phyloP scores from a whole-genome alignment of 2,113 vertebrate genomes.

The Paramormyrops kingsleyae region DNA sequence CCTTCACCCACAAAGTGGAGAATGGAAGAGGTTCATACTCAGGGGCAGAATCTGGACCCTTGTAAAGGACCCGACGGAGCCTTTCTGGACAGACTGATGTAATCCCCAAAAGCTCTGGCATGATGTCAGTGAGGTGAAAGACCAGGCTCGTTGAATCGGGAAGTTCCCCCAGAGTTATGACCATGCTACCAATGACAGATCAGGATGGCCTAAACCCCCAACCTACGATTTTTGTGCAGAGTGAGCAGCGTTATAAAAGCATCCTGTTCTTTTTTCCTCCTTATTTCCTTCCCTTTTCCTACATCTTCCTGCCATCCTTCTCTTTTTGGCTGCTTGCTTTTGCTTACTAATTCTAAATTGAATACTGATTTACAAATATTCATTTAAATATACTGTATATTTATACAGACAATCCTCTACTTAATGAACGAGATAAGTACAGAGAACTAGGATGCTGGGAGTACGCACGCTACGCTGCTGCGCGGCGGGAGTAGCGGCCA shows the following conservation, averaged over 20 bases:
- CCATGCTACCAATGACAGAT: not conserved
- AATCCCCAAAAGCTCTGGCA: not conserved
- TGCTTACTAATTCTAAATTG: not conserved
- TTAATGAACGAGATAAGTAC: too few relatives aligned
- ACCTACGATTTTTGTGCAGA: not conserved
- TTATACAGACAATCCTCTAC: too few relatives aligned
- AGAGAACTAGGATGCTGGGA: too few relatives aligned
- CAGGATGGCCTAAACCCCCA: not conserved
- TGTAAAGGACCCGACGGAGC: not conserved
- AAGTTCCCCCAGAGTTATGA: not conserved
- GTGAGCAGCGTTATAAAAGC: not conserved
- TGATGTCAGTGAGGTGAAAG: not conserved
- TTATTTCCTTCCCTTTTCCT: not conserved
- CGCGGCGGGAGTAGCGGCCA: too few relatives aligned
- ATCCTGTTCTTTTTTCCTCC: not conserved
- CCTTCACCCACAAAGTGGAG: not conserved
- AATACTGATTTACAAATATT: not conserved
- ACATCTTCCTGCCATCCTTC: not conserved
- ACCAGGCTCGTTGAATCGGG: not conserved
- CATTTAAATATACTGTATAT: not conserved
- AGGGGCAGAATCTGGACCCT: not conserved
- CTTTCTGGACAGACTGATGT: not conserved
- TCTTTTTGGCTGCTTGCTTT: not conserved
- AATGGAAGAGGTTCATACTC: not conserved
- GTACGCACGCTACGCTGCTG: too few relatives aligned